phyloP scores from a whole-genome alignment of 2,888 invertebrate genomes.

The Stenchaetothrips biformis region DNA sequence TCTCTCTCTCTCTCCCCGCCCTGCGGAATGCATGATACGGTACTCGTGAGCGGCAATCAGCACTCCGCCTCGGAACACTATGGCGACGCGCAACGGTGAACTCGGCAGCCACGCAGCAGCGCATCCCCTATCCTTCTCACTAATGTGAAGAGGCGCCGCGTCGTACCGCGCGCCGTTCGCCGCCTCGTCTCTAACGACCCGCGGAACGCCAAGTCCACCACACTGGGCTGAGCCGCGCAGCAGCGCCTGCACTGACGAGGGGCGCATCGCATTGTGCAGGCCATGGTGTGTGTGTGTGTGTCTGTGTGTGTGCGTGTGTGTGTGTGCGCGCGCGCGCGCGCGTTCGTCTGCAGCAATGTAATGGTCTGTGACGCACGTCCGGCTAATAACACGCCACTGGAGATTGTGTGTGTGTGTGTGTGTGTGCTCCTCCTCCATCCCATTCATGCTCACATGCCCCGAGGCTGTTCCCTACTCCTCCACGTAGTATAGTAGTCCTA shows the following conservation, averaged over 20 bases:
- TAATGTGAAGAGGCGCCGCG: no score
- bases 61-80: no score
- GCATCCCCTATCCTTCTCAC: no score
- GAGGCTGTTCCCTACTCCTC: neutral
- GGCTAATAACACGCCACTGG: neutral
- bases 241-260: no score
- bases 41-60: no score
- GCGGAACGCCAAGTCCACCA: neutral
- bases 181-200: neutral
- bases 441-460: neutral
- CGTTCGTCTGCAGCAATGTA: neutral
- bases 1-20: no score
- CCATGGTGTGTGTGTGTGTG: neutral
- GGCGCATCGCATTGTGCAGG: neutral
- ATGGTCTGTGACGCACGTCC: slow-evolving; percentile 1
- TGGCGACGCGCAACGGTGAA: no score
- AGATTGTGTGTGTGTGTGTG: neutral
- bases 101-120: no score
- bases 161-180: no score
- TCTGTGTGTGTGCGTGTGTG: no score
- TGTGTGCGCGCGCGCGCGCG: no score
- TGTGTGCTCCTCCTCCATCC: neutral
- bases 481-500: neutral
- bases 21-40: no score
- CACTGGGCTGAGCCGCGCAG: neutral